Evolutionary conservation across 2,797 vertebrate genomes (phyloP).

Genomic region (Parauchenoglanis ngamensis): DNA sequence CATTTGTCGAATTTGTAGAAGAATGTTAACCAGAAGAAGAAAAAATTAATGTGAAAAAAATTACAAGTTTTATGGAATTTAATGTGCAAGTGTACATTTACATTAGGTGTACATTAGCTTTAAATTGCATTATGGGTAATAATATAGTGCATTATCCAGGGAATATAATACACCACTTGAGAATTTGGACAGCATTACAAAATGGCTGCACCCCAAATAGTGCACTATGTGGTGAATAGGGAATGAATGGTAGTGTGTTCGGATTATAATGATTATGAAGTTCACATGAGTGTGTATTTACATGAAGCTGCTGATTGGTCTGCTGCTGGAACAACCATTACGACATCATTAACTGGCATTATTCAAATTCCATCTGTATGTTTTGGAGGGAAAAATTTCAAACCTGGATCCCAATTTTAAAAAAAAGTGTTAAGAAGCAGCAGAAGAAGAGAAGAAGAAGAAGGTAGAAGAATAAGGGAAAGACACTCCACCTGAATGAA

Average conservation of each 20-base stretch:
- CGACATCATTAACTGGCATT: background rate
- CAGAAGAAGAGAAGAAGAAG: background rate
- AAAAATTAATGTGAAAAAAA: background rate
- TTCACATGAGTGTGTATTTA: background rate
- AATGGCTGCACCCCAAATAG: background rate
- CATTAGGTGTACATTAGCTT: background rate
- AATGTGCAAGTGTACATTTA: background rate
- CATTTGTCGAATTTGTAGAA: background rate
- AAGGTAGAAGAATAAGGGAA: background rate
- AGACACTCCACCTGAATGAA: constrained; percentile 45
- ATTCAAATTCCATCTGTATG: background rate
- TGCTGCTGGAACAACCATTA: background rate
- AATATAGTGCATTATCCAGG: background rate
- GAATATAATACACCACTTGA: background rate
- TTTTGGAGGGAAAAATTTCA: constrained; percentile 1
- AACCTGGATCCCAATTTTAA: background rate
- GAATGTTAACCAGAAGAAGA: background rate
- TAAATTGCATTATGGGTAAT: background rate
- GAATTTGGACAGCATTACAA: background rate
- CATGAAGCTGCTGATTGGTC: background rate
- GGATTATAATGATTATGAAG: background rate
- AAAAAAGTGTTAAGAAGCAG: background rate
- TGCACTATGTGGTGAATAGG: background rate
- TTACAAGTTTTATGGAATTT: background rate
- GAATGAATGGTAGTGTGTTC: background rate